A percentile compares a stretch with the other conserved stretches of the same genome.
Evolutionary conservation across 2,113 vertebrate species (phyloP).

Genomic region (Telmatochromis sp.): DNA sequence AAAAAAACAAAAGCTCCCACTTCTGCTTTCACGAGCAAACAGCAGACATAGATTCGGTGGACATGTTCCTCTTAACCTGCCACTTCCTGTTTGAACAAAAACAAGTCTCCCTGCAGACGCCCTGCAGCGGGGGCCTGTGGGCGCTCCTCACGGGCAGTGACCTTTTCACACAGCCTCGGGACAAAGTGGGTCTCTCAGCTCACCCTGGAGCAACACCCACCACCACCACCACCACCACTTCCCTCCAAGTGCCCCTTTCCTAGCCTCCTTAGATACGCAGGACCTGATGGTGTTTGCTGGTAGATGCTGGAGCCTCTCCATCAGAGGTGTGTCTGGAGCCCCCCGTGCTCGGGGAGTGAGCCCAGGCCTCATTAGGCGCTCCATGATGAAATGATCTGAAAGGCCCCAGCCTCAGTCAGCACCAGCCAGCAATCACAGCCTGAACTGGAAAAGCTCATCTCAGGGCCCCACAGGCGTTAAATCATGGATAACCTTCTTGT

Average conservation of each 20-base stretch:
- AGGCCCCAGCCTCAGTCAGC: conserved; percentile 49
- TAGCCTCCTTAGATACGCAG: not conserved
- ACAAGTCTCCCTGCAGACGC: conserved; percentile 56
- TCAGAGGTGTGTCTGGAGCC: conserved; percentile 49
- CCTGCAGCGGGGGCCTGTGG: conserved; percentile 60
- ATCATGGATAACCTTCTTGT: conserved; percentile 73
- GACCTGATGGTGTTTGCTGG: conserved; percentile 34
- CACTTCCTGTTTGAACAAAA: conserved; percentile 67
- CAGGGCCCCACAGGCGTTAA: conserved; percentile 64
- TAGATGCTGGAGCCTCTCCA: conserved; percentile 20
- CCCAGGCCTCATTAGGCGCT: conserved; percentile 72
- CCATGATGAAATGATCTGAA: conserved; percentile 77
- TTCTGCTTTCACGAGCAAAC: conserved; percentile 19
- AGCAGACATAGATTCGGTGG: conserved; percentile 35
- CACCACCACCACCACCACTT: conserved; percentile 1
- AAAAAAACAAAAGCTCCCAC: conserved; percentile 3
- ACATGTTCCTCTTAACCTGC: conserved; percentile 64
- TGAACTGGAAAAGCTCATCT: conserved; percentile 61
- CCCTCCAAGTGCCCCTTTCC: not conserved
- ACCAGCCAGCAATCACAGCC: conserved; percentile 64
- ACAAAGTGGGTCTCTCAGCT: conserved; percentile 56
- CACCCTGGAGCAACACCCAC: conserved; percentile 58
- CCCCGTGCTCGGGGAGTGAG: conserved; percentile 37
- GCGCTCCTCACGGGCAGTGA: conserved; percentile 60
- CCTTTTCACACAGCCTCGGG: conserved; percentile 71